These are phyloP conservation scores for Myopa testacea DNA, from an alignment of 2,888 invertebrate species.

Conservation along the genomic window DNA sequence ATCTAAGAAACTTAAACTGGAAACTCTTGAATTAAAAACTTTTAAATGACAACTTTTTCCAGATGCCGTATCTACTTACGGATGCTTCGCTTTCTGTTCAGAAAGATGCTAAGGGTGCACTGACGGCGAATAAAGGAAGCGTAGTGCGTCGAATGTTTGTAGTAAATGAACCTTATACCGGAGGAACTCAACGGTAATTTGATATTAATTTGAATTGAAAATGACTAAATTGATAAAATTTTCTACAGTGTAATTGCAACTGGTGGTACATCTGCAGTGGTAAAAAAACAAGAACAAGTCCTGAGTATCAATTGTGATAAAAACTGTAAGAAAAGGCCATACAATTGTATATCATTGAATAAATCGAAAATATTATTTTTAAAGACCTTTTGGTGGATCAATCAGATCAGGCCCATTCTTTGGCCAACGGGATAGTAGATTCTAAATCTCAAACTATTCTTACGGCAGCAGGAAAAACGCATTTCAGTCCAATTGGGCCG, in stretches of 20 bases:
- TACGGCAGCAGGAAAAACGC: constrained; percentile 68
- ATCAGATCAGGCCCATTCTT: constrained; percentile 63
- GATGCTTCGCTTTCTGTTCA: constrained; percentile 68
- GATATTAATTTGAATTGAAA: constrained; percentile 13
- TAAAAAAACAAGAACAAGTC: constrained; percentile 68
- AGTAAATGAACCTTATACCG: constrained; percentile 67
- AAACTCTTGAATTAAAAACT: background rate
- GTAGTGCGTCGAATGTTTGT: constrained; percentile 69
- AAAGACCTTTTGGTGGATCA: constrained; percentile 67
- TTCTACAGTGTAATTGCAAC: constrained; percentile 66
- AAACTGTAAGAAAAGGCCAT: constrained; percentile 65
- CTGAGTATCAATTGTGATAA: constrained; percentile 69
- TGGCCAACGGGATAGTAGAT: constrained; percentile 68
- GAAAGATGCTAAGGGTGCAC: constrained; percentile 67
- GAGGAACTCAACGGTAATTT: constrained; percentile 65
- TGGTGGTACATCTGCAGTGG: constrained; percentile 63
- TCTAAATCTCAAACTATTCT: constrained; percentile 68
- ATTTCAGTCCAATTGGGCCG: constrained; percentile 79
- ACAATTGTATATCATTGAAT: constrained; percentile 21
- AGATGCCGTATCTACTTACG: constrained; percentile 69
- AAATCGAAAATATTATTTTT: constrained; percentile 24
- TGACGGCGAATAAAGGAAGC: constrained; percentile 65
- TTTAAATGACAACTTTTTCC: constrained; percentile 47
- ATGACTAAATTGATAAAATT: constrained; percentile 11
- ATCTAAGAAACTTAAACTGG: no score